phyloP scores from a whole-genome alignment of 2,888 invertebrate species.

The Thereva unica region DNA sequence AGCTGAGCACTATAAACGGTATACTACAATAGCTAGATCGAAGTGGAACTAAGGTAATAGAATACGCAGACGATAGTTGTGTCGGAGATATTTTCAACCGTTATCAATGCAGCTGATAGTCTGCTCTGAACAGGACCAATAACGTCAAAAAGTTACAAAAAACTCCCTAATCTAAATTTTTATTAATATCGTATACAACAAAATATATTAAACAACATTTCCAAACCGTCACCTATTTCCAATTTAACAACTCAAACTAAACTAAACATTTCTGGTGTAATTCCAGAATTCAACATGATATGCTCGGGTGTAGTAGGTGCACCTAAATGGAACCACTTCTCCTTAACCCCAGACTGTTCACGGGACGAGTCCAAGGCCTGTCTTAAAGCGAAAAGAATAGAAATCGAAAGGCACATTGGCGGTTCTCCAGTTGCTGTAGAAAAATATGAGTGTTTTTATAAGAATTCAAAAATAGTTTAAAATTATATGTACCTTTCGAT shows the following conservation, averaged over 20 bases:
- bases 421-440: slow-evolving; percentile 63
- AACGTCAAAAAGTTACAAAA: too few relatives aligned
- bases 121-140: too few relatives aligned
- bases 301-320: slow-evolving; percentile 14
- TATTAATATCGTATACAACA: neutral
- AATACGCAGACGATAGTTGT: too few relatives aligned
- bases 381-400: slow-evolving; percentile 65
- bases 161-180: neutral
- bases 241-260: neutral
- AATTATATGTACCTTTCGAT: slow-evolving; percentile 67
- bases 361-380: slow-evolving; percentile 67
- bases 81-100: too few relatives aligned
- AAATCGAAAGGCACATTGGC: slow-evolving; percentile 60
- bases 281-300: neutral
- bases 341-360: slow-evolving; percentile 63
- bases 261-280: neutral
- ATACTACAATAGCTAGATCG: too few relatives aligned
- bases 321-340: slow-evolving; percentile 60
- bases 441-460: neutral
- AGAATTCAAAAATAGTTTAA: neutral
- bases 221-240: neutral
- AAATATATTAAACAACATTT: neutral
- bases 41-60: too few relatives aligned
- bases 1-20: too few relatives aligned
- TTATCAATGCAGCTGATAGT: too few relatives aligned